Evolutionary conservation across 2,113 vertebrate species (phyloP).

Genomic region (Gasterosteus aculeatus): DNA sequence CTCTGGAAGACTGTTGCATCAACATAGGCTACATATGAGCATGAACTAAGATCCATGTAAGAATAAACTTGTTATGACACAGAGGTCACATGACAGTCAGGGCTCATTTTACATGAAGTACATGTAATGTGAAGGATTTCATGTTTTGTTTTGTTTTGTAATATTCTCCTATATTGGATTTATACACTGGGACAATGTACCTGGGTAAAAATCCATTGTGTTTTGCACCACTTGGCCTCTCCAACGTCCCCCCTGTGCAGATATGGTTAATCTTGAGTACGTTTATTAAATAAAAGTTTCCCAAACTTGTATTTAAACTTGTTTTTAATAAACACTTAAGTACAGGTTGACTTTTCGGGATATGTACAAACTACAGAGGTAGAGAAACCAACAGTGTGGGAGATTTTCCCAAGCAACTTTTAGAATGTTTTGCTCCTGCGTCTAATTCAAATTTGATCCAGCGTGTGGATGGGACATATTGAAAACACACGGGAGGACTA

Average conservation of each 20-base stretch:
- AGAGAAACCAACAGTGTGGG: background rate
- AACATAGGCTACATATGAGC: too few relatives aligned
- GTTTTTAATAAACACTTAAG: too few relatives aligned
- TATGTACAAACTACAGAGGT: background rate
- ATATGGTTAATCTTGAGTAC: background rate
- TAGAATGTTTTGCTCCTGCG: background rate
- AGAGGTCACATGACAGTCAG: background rate
- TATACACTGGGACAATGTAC: background rate
- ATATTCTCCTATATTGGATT: background rate
- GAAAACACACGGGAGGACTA: background rate
- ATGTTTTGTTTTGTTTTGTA: background rate
- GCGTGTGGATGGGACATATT: background rate
- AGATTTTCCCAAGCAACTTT: background rate
- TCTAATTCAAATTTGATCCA: slow-evolving; percentile 1
- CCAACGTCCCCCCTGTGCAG: background rate
- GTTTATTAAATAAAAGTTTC: background rate
- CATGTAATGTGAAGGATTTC: background rate
- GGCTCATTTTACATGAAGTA: background rate
- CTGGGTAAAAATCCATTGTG: background rate
- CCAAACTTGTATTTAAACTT: too few relatives aligned
- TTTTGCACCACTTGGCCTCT: background rate
- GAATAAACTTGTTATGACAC: background rate
- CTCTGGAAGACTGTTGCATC: too few relatives aligned
- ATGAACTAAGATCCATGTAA: too few relatives aligned
- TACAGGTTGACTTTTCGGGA: background rate